Evolutionary conservation across 2,113 vertebrate genomes (phyloP).

Genomic region (Zosterops japonicus): DNA sequence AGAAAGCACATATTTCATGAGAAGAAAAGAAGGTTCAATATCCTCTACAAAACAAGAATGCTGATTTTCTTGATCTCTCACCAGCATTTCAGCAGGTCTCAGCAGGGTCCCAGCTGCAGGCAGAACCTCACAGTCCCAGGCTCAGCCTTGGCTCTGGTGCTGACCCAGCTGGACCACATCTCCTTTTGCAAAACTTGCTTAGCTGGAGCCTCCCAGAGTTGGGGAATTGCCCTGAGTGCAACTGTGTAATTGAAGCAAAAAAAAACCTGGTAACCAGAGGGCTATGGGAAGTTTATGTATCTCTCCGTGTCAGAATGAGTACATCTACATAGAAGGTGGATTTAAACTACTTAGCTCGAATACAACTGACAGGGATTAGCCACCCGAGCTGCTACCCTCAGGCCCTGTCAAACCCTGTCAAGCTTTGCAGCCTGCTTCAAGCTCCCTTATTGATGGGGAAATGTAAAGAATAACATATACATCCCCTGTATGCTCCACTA

Average conservation of each 20-base stretch:
- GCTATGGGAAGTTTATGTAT: neutral
- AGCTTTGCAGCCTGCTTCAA: neutral
- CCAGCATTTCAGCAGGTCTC: neutral
- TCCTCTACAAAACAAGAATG: neutral
- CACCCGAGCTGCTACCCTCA: neutral
- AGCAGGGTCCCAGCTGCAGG: neutral
- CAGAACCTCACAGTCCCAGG: neutral
- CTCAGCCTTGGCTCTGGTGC: neutral
- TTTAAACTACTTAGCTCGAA: neutral
- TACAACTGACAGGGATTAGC: neutral
- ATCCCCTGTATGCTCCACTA: neutral
- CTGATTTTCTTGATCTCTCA: neutral
- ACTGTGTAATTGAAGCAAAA: neutral
- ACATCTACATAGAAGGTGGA: neutral
- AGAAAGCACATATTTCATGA: neutral
- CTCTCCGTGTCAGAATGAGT: neutral
- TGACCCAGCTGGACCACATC: accelerated
- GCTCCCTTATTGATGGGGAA: neutral
- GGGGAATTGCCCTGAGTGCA: neutral
- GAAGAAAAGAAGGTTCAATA: neutral
- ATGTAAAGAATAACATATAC: neutral
- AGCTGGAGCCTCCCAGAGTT: neutral
- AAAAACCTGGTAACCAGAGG: neutral
- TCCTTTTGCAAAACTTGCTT: neutral
- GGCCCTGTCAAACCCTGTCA: neutral